Percentiles rank a stretch among this genome's conserved stretches.
Evolutionary conservation across 2,888 invertebrate species (phyloP).

Genomic region (Euclidia mi): DNA sequence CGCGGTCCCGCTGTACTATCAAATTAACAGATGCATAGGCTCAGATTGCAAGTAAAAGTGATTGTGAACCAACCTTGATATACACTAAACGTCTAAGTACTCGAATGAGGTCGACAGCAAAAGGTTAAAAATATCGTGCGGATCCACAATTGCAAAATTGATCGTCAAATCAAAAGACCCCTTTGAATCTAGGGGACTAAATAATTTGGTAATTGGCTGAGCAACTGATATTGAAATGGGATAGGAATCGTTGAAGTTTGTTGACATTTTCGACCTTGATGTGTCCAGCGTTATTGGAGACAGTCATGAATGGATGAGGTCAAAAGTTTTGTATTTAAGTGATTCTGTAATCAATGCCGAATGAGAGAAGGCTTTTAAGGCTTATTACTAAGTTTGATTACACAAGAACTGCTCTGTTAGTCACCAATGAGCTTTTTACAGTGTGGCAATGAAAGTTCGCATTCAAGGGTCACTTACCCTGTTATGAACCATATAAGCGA

Average conservation of each 20-base stretch:
- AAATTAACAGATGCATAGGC: too few relatives aligned
- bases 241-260: conserved; percentile 45
- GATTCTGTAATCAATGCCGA: conserved; percentile 8
- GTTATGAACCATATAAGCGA: too few relatives aligned
- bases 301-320: conserved; percentile 1
- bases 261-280: conserved; percentile 40
- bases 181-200: conserved; percentile 37
- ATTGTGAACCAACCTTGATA: conserved; percentile 9
- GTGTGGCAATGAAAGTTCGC: too few relatives aligned
- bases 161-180: conserved; percentile 49
- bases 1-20: too few relatives aligned
- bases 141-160: conserved; percentile 64
- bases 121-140: conserved; percentile 22
- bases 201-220: conserved; percentile 45
- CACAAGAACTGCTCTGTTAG: conserved; percentile 1
- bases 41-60: conserved; percentile 4
- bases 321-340: conserved; percentile 1
- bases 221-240: conserved; percentile 16
- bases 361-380: conserved; percentile 8
- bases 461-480: too few relatives aligned
- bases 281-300: conserved; percentile 30
- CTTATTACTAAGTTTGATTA: not conserved
- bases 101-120: conserved; percentile 12
- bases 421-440: too few relatives aligned
- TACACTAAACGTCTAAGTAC: not conserved